Evolutionary conservation across 53 echinoderm and acorn worm genomes (phyloP), one percentile per base, ranked within the genome.

Genomic region (Crossaster papposus): DNA sequence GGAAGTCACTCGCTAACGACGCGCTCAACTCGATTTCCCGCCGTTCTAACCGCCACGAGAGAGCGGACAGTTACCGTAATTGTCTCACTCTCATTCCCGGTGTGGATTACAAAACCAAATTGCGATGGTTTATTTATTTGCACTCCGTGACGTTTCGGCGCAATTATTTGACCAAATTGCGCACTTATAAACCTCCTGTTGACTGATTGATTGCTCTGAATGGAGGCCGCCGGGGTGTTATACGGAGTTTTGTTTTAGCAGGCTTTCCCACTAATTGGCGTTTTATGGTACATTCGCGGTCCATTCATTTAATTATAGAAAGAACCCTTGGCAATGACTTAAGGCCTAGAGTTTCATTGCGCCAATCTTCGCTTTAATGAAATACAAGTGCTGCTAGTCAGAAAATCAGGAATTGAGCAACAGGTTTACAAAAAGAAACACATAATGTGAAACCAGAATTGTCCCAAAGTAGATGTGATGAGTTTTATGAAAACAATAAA

Each of bases 41-140:
- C 24, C 35, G 81, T 15, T 63, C 62, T 81, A 36, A 81, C 36
- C 68, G 82, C 64, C 65, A 82, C 65, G 10, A 82, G 65, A 64
- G 65, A 82, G 65, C 35, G 36, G 65, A 82, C 36, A 37, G 26
- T 11, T 5, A 30, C 55, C 32, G 55, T 80, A 80, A 80, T 80
- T 80, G 30, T 54, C 80, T 14, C 3, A 14, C 62, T 51, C 20
- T 80, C 58, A 54, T 54, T 55, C 80, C 80, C 63, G 58, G 62
- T 80, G 80, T 54, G 80, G 58, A 14, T 80, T 31, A 23, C 80
- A 80, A 58, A 79, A 58, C 33, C 54, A 33, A 80, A 51, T 80
- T 54, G 23, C 80, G 55, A 54, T 22, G 33, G 51, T 55, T 80
- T 80, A 6, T 32, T 29, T 54, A 17, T 54, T 14, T 54, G 2